Conservation (phyloP, 2,113 vertebrate species). For the Ia io region DNA sequence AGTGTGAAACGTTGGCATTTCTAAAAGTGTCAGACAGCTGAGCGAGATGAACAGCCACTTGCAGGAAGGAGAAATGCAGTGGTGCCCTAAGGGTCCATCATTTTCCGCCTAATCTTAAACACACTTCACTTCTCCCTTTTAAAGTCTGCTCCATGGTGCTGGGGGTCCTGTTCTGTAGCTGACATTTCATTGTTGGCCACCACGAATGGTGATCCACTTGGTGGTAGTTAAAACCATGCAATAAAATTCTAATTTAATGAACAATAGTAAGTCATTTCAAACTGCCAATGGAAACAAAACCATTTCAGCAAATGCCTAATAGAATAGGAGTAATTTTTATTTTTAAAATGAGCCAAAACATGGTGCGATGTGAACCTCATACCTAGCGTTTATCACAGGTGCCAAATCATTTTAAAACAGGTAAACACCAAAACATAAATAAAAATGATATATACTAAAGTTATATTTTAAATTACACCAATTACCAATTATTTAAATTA, state of each 20-base stretch:
- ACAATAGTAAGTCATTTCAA: slow-evolving; percentile 17
- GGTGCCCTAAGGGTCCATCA: slow-evolving; percentile 12
- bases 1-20: slow-evolving; percentile 45
- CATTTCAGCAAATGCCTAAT: background rate
- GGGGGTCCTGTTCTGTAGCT: background rate
- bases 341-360: background rate
- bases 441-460: slow-evolving; percentile 7
- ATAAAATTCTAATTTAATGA: slow-evolving; percentile 14
- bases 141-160: background rate
- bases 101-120: background rate
- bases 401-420: slow-evolving; percentile 7
- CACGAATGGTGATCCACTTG: background rate
- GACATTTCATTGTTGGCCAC: background rate
- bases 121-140: background rate
- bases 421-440: background rate
- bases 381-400: background rate
- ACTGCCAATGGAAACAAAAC: background rate
- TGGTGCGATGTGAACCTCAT: background rate
- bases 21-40: slow-evolving; percentile 26
- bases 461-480: background rate
- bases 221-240: background rate
- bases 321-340: background rate
- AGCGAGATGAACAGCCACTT: slow-evolving; percentile 6
- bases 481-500: background rate
- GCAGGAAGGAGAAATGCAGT: background rate